These are phyloP conservation scores for Drosophila kanapiae DNA, from an alignment of 1,140 invertebrate genomes.

Conservation along the genomic window DNA sequence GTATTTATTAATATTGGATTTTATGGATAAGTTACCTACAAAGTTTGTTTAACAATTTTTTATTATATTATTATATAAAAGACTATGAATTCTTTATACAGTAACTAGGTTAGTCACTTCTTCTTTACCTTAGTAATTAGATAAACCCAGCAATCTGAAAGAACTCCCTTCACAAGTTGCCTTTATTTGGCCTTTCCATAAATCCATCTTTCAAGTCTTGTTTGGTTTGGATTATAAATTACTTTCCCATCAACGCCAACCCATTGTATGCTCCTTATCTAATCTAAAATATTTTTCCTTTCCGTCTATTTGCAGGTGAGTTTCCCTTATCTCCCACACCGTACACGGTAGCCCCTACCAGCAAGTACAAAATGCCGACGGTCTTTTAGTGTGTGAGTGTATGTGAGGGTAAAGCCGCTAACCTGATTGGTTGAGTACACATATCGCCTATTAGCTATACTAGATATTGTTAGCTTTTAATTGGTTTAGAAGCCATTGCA, in stretches of 20 bases:
- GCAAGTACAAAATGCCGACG: constrained; percentile 64
- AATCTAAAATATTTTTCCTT: constrained; percentile 59
- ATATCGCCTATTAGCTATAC: constrained; percentile 76
- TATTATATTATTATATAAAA: not conserved
- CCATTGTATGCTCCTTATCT: constrained; percentile 48
- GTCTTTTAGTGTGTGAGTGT: constrained; percentile 3
- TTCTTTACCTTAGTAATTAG: not conserved
- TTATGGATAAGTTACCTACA: not conserved
- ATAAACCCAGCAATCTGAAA: not conserved
- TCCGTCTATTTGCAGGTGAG: constrained; percentile 70
- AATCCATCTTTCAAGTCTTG: constrained; percentile 27
- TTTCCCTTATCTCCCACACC: constrained; percentile 58
- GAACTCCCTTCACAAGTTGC: constrained; percentile 5
- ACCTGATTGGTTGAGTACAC: constrained; percentile 80
- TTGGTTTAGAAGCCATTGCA: constrained; percentile 77
- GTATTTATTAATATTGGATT: not conserved
- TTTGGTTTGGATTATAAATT: constrained; percentile 17
- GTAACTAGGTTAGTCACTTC: not conserved
- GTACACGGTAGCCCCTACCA: constrained; percentile 25
- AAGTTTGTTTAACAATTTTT: not conserved
- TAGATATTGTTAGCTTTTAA: constrained; percentile 78
- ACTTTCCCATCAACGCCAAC: constrained; percentile 35
- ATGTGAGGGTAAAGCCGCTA: constrained; percentile 31
- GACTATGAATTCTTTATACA: not conserved
- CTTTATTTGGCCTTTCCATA: constrained; percentile 5